Evolutionary conservation across 2,888 invertebrate genomes (phyloP).

Genomic region (Crossocerus cetratus): DNA sequence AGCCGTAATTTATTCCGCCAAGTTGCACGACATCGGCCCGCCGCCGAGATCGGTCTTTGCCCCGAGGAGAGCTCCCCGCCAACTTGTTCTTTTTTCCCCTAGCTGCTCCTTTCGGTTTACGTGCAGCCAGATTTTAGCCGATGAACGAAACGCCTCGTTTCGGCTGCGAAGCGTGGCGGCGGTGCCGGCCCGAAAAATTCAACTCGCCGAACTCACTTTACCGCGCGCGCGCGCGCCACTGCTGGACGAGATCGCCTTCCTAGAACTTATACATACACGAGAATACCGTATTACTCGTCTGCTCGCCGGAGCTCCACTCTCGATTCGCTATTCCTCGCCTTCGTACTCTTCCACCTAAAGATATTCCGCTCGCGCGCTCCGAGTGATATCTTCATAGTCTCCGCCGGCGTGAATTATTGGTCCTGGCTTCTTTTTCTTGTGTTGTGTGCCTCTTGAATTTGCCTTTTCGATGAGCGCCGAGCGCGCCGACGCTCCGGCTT

Average conservation of each 20-base stretch:
- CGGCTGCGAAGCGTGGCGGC: neutral
- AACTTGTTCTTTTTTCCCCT: slow-evolving; percentile 12
- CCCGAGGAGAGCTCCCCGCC: slow-evolving; percentile 1
- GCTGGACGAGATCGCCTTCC: too few relatives aligned
- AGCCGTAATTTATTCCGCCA: slow-evolving; percentile 18
- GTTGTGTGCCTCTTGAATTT: slow-evolving; percentile 24
- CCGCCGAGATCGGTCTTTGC: neutral
- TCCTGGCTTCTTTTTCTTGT: slow-evolving; percentile 52
- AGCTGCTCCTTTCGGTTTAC: slow-evolving; percentile 14
- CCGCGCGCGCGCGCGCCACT: neutral
- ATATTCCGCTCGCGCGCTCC: slow-evolving; percentile 60
- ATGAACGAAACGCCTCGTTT: too few relatives aligned
- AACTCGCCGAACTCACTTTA: neutral
- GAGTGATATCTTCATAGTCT: slow-evolving; percentile 71
- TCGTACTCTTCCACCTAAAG: slow-evolving; percentile 45
- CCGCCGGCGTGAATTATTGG: slow-evolving; percentile 62
- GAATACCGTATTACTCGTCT: too few relatives aligned
- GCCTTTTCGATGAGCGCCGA: slow-evolving; percentile 11
- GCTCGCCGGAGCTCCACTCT: slow-evolving; percentile 10
- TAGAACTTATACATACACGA: too few relatives aligned
- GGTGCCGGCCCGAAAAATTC: too few relatives aligned
- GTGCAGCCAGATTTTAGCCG: too few relatives aligned
- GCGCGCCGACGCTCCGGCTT: too few relatives aligned
- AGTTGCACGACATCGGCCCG: slow-evolving; percentile 18
- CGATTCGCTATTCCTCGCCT: neutral